Base-by-base conservation (phyloP, 2,113 vertebrate genomes). In the Corythaeola cristata region DNA sequence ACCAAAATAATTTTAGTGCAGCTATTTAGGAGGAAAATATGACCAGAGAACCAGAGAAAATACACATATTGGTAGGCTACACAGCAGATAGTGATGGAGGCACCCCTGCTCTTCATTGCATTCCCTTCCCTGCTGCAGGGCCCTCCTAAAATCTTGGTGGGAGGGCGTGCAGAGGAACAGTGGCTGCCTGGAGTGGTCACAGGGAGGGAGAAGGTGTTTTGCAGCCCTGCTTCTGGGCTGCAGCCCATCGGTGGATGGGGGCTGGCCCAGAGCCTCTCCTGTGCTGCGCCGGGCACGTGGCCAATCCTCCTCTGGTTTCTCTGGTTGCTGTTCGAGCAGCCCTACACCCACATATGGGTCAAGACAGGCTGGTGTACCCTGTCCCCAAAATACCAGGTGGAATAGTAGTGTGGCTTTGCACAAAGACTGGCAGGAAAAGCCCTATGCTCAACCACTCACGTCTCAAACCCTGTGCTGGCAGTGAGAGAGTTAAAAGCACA, bases 201-300 rank as follows among this genome's bases (percentile, higher is more conserved):
- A 12, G 58, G 16, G 44, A 60, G 24, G 24, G n/a, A 58, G 45
- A 35, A 59, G 32, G 11, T 26, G 18, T 33, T 67, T 28, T 41
- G 45, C 23, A 67, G 69, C 59, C 49, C 1, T 1, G 5, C 12
- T 16, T 17, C 14, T 47, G 53, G 32, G 52, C 45, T 62, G 63
- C 21, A 41, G 23, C 30, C 44, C 56, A 5, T 8, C 4, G 2
- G 11, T 24, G 35, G 39, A 17, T 9, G 19, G 35, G 26, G 39
- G 12, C 58, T 53, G 37, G 10, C 37, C 62, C 33, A 45, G 12
- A 23, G 27, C 15, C 44, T 12, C 39, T 45, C 32, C 41, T 19
- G 45, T 5, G 30, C 35, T 0, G 0, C 2, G 8, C 16, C 2
- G 8, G 26, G 37, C 27, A 15, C 33, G 2, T 0, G 0, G 3